phyloP scores from a whole-genome alignment of 2,113 vertebrate genomes.

The Myrmecobius fasciatus region DNA sequence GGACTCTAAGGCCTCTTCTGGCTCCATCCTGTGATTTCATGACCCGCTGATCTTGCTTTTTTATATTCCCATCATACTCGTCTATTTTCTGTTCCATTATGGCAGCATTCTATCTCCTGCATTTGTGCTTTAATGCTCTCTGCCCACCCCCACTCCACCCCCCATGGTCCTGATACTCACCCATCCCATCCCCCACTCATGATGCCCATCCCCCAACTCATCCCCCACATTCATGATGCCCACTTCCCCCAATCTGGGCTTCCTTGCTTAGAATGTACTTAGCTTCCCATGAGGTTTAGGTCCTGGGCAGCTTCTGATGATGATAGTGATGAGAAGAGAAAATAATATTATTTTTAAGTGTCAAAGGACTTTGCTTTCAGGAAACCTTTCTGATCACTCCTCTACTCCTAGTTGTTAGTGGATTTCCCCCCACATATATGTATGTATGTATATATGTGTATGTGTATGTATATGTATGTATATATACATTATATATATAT shows the following conservation, averaged over 20 bases:
- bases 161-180: too few species aligned
- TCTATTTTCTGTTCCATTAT: not conserved
- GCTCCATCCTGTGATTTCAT: not conserved
- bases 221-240: too few species aligned
- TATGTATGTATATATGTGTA: too few species aligned
- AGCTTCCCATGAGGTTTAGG: not conserved
- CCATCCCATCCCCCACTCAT: too few species aligned
- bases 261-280: too few species aligned
- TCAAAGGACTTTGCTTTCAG: not conserved
- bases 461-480: too few species aligned
- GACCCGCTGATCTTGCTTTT: not conserved
- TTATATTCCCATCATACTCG: not conserved
- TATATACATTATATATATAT: too few species aligned
- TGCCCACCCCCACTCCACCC: not conserved
- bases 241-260: too few species aligned
- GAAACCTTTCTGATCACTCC: not conserved
- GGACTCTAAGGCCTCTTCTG: not conserved
- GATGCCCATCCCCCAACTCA: too few species aligned
- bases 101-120: not conserved
- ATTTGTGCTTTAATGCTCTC: not conserved
- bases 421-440: too few species aligned
- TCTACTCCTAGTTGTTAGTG: not conserved
- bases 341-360: not conserved
- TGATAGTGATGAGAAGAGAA: not conserved
- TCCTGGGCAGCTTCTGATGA: not conserved